Evolutionary conservation across 2,888 invertebrate genomes (phyloP), one percentile per base, ranked within the genome.

Genomic region (Drosophila bunnanda): DNA sequence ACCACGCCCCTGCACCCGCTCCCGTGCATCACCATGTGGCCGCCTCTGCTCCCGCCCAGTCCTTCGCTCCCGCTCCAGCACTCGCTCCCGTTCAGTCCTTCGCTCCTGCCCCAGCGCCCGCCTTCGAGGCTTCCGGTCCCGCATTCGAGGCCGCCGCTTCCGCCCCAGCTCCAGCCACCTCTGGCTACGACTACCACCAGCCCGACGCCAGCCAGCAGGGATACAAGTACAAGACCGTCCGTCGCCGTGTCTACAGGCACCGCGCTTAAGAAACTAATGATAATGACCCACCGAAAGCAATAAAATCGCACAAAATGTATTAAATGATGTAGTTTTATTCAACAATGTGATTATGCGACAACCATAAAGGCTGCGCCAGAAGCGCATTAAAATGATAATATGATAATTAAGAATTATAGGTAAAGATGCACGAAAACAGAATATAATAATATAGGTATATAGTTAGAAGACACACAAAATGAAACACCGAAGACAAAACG

Each of bases 181-280:
- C 67, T 28, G 89, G 88, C 38, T 87, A 89, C 69, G 72, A 70
- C 17, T 73, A 79, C 36, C 59, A 43, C n/a, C 75, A 78, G 34
- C 69, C 76, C 22, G 76, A 70, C 22, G 61, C 65, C 60, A 68
- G 56, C 56, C 53, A 71, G 25, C 76, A 82, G 64, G 82, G 82
- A 54, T 82, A 82, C 74, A 69, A 79, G 46, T 89, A 89, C 79
- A 79, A 75, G n/a, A 72, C 83, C 50, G 75, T 88, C 28, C 88
- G 88, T 69, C 87, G 89, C 55, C 79, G 82, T 55, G 77, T 88
- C 60, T 70, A 74, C 64, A 88, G 52, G 54, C 73, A 79, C 65
- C 90, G 90, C 55, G 79, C 76, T 20, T 88, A 88, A 79, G 12
- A 6, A 53, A 34, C 36, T 15, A 28, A 34, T 13, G 48, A 10